phyloP scores from a whole-genome alignment of 2,888 invertebrate genomes.

The Dolichomitus sp. region DNA sequence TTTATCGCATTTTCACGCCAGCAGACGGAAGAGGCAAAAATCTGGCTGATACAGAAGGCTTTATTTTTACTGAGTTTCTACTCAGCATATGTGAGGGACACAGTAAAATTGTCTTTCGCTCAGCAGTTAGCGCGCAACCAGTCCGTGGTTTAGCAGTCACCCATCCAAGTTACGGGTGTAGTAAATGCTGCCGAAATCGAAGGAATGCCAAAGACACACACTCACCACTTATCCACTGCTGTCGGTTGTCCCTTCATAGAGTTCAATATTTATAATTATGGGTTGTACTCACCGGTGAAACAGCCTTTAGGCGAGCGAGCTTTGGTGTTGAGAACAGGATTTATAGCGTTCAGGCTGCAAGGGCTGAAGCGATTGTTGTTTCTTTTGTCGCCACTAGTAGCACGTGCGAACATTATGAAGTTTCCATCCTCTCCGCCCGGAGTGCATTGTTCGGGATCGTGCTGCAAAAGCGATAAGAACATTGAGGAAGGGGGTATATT shows the following conservation, averaged over 20 bases:
- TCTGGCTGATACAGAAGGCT: no score
- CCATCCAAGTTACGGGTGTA: no score
- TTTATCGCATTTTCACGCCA: no score
- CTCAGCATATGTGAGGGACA: no score
- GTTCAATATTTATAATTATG: background rate
- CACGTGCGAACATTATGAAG: conserved; percentile 99
- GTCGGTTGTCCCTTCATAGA: background rate
- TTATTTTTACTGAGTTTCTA: no score
- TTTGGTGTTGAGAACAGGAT: conserved; percentile 96
- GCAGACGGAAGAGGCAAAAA: no score
- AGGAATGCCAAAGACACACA: no score
- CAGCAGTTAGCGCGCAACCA: no score
- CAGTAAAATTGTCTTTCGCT: no score
- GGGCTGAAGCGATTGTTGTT: conserved; percentile 98
- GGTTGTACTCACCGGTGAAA: conserved; percentile 91
- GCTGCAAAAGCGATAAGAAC: conserved; percentile 87
- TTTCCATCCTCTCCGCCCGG: conserved; percentile 99
- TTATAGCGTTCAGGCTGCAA: conserved; percentile 97
- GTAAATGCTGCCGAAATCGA: no score
- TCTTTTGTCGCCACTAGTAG: conserved; percentile 98
- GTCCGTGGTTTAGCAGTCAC: no score
- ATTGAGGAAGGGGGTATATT: background rate
- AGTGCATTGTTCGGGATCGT: conserved; percentile 97
- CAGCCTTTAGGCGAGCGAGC: conserved; percentile 96
- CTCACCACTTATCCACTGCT: no score